A percentile compares a stretch with the other conserved stretches of the same genome.
phyloP scores from a whole-genome alignment of 2,113 vertebrate genomes.

The Solea solea region DNA sequence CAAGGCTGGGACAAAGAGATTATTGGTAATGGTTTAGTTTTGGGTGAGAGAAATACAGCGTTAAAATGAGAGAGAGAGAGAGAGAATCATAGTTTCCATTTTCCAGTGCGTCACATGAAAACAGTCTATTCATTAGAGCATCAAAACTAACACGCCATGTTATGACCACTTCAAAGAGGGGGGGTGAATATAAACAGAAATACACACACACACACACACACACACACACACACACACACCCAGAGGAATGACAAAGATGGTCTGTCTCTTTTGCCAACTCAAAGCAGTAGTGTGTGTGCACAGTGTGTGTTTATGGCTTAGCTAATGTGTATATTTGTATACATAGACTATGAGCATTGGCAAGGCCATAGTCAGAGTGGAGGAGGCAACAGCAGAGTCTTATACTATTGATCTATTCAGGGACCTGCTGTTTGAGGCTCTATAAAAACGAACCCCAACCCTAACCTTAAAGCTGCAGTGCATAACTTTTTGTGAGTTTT shows the following conservation, averaged over 20 bases:
- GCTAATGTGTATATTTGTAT: constrained; percentile 23
- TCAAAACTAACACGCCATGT: constrained; percentile 64
- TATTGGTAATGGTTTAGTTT: constrained; percentile 28
- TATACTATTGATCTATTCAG: not conserved
- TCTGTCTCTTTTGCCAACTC: constrained; percentile 53
- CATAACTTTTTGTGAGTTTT: too few relatives aligned
- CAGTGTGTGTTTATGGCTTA: constrained; percentile 3
- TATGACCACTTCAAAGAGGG: constrained; percentile 70
- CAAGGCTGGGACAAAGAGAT: constrained; percentile 13
- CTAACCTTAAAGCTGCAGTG: not conserved
- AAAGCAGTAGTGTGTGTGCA: constrained; percentile 21
- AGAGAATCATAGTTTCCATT: constrained; percentile 70
- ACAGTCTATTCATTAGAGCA: constrained; percentile 71
- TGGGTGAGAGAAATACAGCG: constrained; percentile 11
- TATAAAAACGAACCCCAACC: not conserved
- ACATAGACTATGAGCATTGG: constrained; percentile 5
- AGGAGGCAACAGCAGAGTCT: not conserved
- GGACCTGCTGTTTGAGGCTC: constrained; percentile 21
- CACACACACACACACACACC: constrained; percentile 4
- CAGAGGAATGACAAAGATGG: constrained; percentile 54
- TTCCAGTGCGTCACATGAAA: constrained; percentile 68
- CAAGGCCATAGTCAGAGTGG: not conserved
- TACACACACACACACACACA: constrained; percentile 23
- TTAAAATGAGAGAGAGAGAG: constrained; percentile 1
- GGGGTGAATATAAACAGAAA: constrained; percentile 66